Base-by-base conservation (phyloP, 2,113 vertebrate genomes). In the Hemibagrus wyckioides region DNA sequence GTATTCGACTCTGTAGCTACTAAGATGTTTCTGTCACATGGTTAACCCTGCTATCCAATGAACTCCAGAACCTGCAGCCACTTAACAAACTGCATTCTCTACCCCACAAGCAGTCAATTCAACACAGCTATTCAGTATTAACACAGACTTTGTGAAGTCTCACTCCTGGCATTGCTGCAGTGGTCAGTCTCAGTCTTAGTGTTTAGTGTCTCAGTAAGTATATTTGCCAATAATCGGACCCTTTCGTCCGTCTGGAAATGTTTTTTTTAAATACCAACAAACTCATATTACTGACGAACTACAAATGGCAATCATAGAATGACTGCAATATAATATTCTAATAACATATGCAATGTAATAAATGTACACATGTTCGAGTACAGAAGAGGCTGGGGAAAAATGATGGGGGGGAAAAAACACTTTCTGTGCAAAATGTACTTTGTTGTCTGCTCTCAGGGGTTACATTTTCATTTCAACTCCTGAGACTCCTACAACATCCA, bases 361-460 rank as follows among this genome's bases (percentile, higher is more conserved):
- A n/a, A 67, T 19, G 30, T 65, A 33, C 41, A 65, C 4, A 33
- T 56, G 25, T 54, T 50, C 10, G 21, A n/a, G 52, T 48, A n/a
- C 28, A 76, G 50, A 44, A 61, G 52, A 67, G 33, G 10, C 17
- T 67, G 25, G 41, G 17, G n/a, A n/a, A n/a, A 50, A 83, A 50
- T 30, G 28, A 54, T 50, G 36, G 19, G 17, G 69, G 41, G 41
- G n/a, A n/a, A 59, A 63, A 28, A 44, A 15, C n/a, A 65, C 44
- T 52, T 63, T 75, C 69, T 76, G 52, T 75, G 69, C 52, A 85
- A 76, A 59, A 57, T 85, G 69, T 48, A 52, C 21, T 39, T 69
- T 71, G 48, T 84, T 33, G 30, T 84, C 57, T 39, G 57, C 6
- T 79, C 57, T 77, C 84, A 85, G 84, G n/a, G 56, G 71, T n/a